A percentile compares a stretch with the other conserved stretches of the same genome.
phyloP scores from a whole-genome alignment of 2,797 vertebrate species.

The Scolopax bukidnonensis region DNA sequence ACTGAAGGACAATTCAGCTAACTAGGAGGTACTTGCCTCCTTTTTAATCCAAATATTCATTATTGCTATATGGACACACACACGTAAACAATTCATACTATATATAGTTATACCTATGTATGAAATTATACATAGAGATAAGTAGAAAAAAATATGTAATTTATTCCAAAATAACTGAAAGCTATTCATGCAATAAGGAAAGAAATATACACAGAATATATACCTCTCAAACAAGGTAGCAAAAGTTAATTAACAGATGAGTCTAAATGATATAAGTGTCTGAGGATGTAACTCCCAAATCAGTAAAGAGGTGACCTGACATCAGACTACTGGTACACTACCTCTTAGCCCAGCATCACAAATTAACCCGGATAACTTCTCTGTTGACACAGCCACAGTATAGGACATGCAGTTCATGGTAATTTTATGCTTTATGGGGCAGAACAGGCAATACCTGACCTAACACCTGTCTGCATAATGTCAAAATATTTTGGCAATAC shows the following conservation, averaged over 20 bases:
- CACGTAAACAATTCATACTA: neutral
- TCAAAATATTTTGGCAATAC: neutral
- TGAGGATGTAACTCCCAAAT: neutral
- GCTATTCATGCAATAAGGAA: neutral
- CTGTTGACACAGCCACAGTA: neutral
- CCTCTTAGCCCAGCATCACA: neutral
- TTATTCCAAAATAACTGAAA: neutral
- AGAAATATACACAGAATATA: neutral
- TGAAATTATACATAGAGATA: neutral
- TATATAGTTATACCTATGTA: neutral
- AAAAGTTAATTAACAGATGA: neutral
- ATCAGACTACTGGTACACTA: neutral
- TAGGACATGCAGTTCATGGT: neutral
- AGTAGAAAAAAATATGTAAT: neutral
- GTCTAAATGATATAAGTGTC: neutral
- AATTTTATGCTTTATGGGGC: neutral
- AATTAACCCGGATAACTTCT: neutral
- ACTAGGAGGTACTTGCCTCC: neutral
- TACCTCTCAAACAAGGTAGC: neutral
- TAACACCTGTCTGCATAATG: neutral
- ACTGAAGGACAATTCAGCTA: neutral
- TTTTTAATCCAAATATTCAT: neutral
- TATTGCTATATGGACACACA: neutral
- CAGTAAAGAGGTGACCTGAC: neutral
- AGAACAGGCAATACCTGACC: neutral